These are phyloP conservation scores for Desmophyllum pertusum DNA, from an alignment of 92 coral and sea anemone species.

Conservation along the genomic window DNA sequence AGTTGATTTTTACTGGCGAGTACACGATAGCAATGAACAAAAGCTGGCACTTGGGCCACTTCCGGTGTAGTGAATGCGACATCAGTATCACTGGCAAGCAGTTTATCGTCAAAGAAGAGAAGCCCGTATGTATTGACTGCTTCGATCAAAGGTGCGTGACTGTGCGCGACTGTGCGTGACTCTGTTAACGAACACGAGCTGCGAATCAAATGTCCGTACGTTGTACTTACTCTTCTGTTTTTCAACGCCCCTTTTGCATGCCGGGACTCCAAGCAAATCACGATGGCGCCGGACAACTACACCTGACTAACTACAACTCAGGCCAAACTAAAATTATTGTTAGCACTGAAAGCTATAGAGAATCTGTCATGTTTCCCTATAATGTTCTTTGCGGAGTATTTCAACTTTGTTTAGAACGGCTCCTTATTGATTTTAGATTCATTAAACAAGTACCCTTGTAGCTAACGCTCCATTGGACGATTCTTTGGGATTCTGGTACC, in stretches of 20 bases:
- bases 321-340: too few relatives aligned
- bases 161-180: background rate
- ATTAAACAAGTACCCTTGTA: too few relatives aligned
- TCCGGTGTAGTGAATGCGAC: slow-evolving; percentile 81
- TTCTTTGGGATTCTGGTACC: too few relatives aligned
- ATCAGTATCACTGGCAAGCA: slow-evolving; percentile 94
- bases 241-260: background rate
- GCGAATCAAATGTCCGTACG: background rate
- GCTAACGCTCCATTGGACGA: too few relatives aligned
- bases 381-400: too few relatives aligned
- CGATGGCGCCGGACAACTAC: background rate
- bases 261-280: background rate
- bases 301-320: background rate
- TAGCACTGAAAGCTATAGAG: too few relatives aligned
- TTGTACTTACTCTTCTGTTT: background rate
- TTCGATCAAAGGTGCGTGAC: slow-evolving; percentile 57
- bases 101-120: slow-evolving; percentile 75
- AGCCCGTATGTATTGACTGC: slow-evolving; percentile 84
- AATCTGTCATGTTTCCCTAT: too few relatives aligned
- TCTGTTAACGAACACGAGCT: too few relatives aligned
- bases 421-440: too few relatives aligned
- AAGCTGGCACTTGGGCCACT: slow-evolving; percentile 92
- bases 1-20: slow-evolving; percentile 88
- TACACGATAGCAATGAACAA: slow-evolving; percentile 90
- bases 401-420: too few relatives aligned